Evolutionary conservation across 2,888 invertebrate species (phyloP), one percentile per base, ranked within the genome.

Genomic region (Bhutanitis thaidina): DNA sequence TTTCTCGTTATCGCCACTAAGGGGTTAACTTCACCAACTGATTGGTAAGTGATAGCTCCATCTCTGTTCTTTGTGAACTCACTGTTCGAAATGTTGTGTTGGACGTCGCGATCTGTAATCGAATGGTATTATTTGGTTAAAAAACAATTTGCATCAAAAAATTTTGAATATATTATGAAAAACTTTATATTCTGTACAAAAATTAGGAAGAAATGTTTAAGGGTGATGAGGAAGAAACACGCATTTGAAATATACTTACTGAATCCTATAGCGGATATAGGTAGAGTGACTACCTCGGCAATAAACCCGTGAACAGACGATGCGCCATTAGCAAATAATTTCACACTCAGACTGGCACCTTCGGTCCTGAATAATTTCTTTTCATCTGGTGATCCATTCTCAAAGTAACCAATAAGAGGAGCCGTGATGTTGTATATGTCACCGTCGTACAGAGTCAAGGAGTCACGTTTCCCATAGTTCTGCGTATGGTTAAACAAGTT

Each of bases 11-110:
- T 90, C 0, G 96, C 96, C 9, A 98, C 91, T 13, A 95, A 92
- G 0, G 98, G 98, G 64, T 98, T 98, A 0, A 97, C 95, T 88
- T 98, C 98, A 0, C 99, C 99, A 0, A 96, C 98, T 15, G 97
- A 96, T 40, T 94, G 92, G 74, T 98, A 98, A 8, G 93, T 91
- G 1, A 98, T 90, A 3, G 97, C 98, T 9, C 98, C 98, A 67
- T 95, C 94, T 49, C 94, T 93, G 67, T 98, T 97, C 39, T 94
- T 92, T 20, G 91, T 91, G 55, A 98, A 93, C 48, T 94, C 91
- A 0, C 96, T 95, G 74, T 94, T 93, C 0, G 97, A 95, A 54
- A 99, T 92, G 67, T 97, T 97, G 73, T 98, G 98, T 58, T 95
- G 94, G 1, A 96, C 94, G 74, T 97, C 97, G 27, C 97, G 95